Percentiles rank a stretch among this genome's conserved stretches.
phyloP scores from a whole-genome alignment of 2,113 vertebrate species.

The Bos javanicus region DNA sequence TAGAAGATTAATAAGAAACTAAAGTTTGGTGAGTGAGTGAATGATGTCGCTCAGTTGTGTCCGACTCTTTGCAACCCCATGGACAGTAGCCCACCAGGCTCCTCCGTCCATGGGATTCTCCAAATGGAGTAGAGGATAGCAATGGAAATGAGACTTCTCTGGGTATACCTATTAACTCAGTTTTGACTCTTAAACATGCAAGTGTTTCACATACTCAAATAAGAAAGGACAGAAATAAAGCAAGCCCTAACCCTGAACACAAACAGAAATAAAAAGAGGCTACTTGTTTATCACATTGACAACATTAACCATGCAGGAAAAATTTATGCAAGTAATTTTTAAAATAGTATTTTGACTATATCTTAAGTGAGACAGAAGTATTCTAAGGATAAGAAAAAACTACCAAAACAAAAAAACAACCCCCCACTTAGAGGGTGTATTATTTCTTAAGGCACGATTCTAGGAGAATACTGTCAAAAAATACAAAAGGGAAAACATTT shows the following conservation, averaged over 20 bases:
- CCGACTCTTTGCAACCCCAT: too few species aligned
- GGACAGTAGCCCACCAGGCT: too few species aligned
- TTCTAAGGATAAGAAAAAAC: neutral
- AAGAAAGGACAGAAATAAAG: neutral
- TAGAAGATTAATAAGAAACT: neutral
- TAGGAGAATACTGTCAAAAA: neutral
- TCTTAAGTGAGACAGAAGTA: neutral
- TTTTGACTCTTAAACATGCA: neutral
- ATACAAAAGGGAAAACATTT: neutral
- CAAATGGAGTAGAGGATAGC: too few species aligned
- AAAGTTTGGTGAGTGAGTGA: neutral
- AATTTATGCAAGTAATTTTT: neutral
- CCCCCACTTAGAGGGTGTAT: neutral
- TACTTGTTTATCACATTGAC: neutral
- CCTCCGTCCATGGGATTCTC: too few species aligned
- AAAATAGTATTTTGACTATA: neutral
- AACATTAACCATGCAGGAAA: neutral
- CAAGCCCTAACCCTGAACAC: neutral
- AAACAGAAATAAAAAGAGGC: neutral
- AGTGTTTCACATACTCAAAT: neutral
- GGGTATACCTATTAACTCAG: neutral
- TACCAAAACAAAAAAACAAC: neutral
- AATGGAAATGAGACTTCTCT: too few species aligned
- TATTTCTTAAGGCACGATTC: neutral
- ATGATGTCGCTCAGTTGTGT: too few species aligned